These are phyloP conservation scores for Tetraneura akinire DNA, from an alignment of 1,140 invertebrate species.

Conservation along the genomic window DNA sequence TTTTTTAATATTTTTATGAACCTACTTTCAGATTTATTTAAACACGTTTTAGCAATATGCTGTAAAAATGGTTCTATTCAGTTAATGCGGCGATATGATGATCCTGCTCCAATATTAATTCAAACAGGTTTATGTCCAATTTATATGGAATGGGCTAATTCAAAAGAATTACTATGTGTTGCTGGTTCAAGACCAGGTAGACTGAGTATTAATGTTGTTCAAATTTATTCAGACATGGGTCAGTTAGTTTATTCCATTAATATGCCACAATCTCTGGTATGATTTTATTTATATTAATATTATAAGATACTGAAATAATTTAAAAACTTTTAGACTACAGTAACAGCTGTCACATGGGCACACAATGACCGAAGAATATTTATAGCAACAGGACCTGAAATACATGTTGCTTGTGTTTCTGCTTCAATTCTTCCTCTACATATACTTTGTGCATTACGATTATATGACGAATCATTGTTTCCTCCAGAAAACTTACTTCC, in stretches of 20 bases:
- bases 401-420: conserved; percentile 91
- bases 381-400: conserved; percentile 83
- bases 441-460: conserved; percentile 75
- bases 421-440: conserved; percentile 86
- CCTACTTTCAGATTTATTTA: conserved; percentile 61
- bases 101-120: conserved; percentile 83
- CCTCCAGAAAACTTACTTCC: conserved; percentile 77
- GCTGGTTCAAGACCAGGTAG: conserved; percentile 70
- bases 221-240: conserved; percentile 79
- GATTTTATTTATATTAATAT: conserved; percentile 32
- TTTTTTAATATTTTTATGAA: not conserved
- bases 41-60: conserved; percentile 82
- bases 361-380: conserved; percentile 95
- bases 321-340: conserved; percentile 67
- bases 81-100: conserved; percentile 87
- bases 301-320: not conserved
- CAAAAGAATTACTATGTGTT: conserved; percentile 85
- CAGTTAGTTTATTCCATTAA: conserved; percentile 72
- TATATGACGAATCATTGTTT: conserved; percentile 64
- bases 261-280: conserved; percentile 75
- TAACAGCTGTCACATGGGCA: conserved; percentile 94
- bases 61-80: conserved; percentile 86
- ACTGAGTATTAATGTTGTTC: conserved; percentile 70
- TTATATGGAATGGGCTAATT: conserved; percentile 95
- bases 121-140: conserved; percentile 78